phyloP scores from a whole-genome alignment of 2,797 vertebrate species.

The Rhinophrynus dorsalis region DNA sequence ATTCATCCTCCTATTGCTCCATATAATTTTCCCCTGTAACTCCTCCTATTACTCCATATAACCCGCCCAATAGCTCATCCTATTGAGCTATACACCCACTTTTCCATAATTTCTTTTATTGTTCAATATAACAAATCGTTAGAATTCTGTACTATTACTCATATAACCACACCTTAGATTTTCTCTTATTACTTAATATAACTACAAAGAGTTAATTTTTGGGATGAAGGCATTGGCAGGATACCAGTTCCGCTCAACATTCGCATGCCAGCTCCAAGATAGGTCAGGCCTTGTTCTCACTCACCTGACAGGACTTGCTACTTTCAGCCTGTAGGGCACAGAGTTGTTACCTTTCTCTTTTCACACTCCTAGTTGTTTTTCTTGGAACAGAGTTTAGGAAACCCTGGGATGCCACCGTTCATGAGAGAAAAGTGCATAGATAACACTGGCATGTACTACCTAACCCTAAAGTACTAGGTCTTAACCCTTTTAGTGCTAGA shows the following conservation, averaged over 20 bases:
- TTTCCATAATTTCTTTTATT: too few relatives aligned
- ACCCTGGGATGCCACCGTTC: slow-evolving; percentile 5
- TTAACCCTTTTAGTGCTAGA: too few relatives aligned
- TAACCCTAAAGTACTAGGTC: too few relatives aligned
- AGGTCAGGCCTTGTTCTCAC: slow-evolving; percentile 45
- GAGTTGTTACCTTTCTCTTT: slow-evolving; percentile 27
- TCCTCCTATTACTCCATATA: too few relatives aligned
- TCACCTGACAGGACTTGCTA: slow-evolving; percentile 39
- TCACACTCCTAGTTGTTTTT: slow-evolving; percentile 42
- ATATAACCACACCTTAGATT: background rate
- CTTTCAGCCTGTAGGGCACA: slow-evolving; percentile 31
- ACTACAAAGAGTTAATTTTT: slow-evolving; percentile 14
- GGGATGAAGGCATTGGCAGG: slow-evolving; percentile 25
- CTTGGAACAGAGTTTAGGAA: slow-evolving; percentile 17
- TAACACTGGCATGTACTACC: too few relatives aligned
- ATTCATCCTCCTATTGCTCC: too few relatives aligned
- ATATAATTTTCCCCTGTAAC: too few relatives aligned
- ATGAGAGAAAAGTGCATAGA: background rate
- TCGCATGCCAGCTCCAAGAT: slow-evolving; percentile 25
- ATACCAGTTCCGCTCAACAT: slow-evolving; percentile 2
- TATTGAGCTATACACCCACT: too few relatives aligned
- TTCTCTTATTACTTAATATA: background rate
- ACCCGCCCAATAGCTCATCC: too few relatives aligned
- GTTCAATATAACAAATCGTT: too few relatives aligned
- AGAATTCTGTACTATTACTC: background rate